These are phyloP conservation scores for Cololabis saira DNA, from an alignment of 2,113 vertebrate species.

Conservation along the genomic window DNA sequence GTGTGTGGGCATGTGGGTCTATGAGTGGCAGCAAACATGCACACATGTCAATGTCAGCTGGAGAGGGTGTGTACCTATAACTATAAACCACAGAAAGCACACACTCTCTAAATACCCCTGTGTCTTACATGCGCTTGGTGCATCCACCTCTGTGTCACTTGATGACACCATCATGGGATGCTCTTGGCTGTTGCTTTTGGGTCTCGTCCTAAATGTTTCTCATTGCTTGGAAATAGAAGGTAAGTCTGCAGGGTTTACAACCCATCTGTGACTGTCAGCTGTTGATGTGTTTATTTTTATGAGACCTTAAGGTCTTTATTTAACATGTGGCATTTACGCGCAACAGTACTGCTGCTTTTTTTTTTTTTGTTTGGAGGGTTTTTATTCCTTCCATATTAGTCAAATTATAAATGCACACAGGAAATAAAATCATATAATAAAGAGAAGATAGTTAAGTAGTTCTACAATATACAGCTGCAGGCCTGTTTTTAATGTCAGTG, in stretches of 20 bases:
- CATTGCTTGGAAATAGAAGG: conserved; percentile 67
- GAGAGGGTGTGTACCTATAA: conserved; percentile 56
- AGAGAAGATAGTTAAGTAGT: conserved; percentile 12
- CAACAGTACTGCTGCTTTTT: conserved; percentile 23
- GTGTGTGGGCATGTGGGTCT: conserved; percentile 16
- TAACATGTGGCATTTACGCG: conserved; percentile 54
- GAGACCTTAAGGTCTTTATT: conserved; percentile 51
- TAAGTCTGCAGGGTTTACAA: conserved; percentile 65
- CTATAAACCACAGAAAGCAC: conserved; percentile 59
- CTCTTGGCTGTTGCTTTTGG: conserved; percentile 69
- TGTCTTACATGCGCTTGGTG: conserved; percentile 14
- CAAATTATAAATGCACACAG: conserved; percentile 43
- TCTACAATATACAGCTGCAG: conserved; percentile 17
- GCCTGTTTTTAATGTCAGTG: conserved; percentile 20
- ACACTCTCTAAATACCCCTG: conserved; percentile 51
- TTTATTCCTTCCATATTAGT: conserved; percentile 44
- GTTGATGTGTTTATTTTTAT: conserved; percentile 64
- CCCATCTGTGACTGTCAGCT: conserved; percentile 55
- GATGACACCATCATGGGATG: conserved; percentile 72
- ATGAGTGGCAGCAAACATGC: conserved; percentile 18
- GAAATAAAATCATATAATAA: conserved; percentile 23
- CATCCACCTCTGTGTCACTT: conserved; percentile 32
- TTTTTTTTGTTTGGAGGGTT: no score
- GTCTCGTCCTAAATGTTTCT: conserved; percentile 63
- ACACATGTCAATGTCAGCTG: conserved; percentile 47